phyloP scores from a whole-genome alignment of 2,888 invertebrate genomes.

The Neoscelio sp. region DNA sequence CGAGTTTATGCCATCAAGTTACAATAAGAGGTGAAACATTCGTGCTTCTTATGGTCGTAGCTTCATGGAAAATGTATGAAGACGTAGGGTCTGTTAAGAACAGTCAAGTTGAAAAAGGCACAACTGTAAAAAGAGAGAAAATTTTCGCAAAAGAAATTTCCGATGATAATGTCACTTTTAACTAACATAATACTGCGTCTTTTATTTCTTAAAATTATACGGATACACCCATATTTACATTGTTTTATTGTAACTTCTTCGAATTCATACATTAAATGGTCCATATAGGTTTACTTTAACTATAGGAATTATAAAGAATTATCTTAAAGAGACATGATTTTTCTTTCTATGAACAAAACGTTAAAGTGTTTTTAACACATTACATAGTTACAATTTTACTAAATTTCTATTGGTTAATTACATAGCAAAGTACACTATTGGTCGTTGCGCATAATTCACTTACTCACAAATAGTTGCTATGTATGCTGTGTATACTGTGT shows the following conservation, averaged over 20 bases:
- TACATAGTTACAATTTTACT: no score
- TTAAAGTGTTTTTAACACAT: no score
- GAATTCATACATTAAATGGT: constrained; percentile 24
- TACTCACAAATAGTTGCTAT: no score
- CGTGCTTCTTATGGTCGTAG: constrained; percentile 49
- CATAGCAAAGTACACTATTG: no score
- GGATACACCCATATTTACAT: constrained; percentile 35
- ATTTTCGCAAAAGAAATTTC: constrained; percentile 56
- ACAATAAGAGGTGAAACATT: constrained; percentile 63
- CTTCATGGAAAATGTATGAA: constrained; percentile 80
- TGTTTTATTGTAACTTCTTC: constrained; percentile 1
- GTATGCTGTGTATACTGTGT: no score
- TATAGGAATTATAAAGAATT: no score
- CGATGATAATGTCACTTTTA: constrained; percentile 43
- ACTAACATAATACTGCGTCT: constrained; percentile 22
- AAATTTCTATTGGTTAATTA: no score
- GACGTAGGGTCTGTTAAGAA: constrained; percentile 57
- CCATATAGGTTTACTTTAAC: no score
- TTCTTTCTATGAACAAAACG: no score
- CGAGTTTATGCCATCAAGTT: constrained; percentile 61
- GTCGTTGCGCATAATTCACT: no score
- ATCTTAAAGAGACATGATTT: no score
- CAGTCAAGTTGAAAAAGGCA: constrained; percentile 33
- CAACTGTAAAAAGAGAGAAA: constrained; percentile 47
- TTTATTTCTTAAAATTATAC: no score